phyloP scores from a whole-genome alignment of 2,888 invertebrate genomes.

The Sclerodermus sp. region DNA sequence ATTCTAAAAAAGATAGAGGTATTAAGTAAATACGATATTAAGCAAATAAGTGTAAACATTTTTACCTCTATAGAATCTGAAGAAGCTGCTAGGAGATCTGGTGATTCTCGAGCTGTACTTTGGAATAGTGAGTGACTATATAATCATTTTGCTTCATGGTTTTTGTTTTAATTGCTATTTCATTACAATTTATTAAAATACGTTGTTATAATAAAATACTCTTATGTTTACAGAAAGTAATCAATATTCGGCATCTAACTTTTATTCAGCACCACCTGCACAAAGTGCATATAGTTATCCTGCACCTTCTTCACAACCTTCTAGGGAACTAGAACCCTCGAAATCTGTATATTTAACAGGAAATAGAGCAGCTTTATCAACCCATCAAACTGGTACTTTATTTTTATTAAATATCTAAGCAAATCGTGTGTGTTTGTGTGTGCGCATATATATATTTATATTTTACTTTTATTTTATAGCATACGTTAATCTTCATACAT shows the following conservation, averaged over 20 bases:
- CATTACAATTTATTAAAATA: background rate
- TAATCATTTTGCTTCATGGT: background rate
- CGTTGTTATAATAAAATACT: background rate
- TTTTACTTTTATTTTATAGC: conserved; percentile 32
- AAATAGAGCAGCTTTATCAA: conserved; percentile 41
- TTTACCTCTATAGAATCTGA: conserved; percentile 67
- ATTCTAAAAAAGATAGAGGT: too few relatives aligned
- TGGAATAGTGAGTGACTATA: conserved; percentile 77
- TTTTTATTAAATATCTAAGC: too few relatives aligned
- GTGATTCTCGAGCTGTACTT: conserved; percentile 77
- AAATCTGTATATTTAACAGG: conserved; percentile 50
- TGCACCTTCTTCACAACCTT: conserved; percentile 44
- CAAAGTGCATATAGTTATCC: conserved; percentile 56
- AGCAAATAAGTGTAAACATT: conserved; percentile 24
- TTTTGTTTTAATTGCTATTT: background rate
- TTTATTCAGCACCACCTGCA: conserved; percentile 48
- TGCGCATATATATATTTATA: too few relatives aligned
- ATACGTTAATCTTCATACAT: conserved; percentile 50
- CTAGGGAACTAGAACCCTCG: conserved; percentile 47
- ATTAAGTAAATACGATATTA: too few relatives aligned
- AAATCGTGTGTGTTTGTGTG: too few relatives aligned
- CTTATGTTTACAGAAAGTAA: conserved; percentile 46
- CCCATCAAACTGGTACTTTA: conserved; percentile 44
- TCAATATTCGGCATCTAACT: conserved; percentile 55
- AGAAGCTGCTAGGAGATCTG: conserved; percentile 78